These are phyloP conservation scores for Gastracanthus pulcherrimus DNA, from an alignment of 2,888 invertebrate species.

Conservation along the genomic window DNA sequence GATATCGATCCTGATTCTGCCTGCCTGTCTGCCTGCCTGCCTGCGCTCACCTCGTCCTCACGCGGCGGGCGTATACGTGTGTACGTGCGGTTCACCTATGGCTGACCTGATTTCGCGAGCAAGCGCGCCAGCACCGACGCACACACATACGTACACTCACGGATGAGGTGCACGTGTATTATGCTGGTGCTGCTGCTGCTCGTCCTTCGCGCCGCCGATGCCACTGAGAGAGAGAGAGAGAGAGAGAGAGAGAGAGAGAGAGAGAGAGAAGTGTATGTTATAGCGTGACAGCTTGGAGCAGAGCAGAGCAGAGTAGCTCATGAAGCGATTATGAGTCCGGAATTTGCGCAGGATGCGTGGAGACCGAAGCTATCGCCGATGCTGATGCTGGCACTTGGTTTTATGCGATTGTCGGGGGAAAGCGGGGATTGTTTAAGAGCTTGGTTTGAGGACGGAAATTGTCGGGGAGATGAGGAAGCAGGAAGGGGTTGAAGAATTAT, in stretches of 20 bases:
- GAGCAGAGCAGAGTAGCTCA: not conserved
- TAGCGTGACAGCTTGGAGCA: not conserved
- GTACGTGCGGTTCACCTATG: constrained; percentile 28
- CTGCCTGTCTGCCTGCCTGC: not conserved
- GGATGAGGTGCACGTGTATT: no score
- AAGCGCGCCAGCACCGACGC: not conserved
- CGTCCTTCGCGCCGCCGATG: not conserved
- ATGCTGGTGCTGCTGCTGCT: no score
- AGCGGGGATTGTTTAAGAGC: no score
- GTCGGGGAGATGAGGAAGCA: no score
- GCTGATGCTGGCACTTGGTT: not conserved
- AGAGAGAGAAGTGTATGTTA: not conserved
- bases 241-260: not conserved
- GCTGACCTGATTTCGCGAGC: constrained; percentile 45
- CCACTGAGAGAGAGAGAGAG: not conserved
- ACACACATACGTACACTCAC: constrained; percentile 33
- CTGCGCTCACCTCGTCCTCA: not conserved
- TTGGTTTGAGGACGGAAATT: no score
- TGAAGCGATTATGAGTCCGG: constrained; percentile 36
- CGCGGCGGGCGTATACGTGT: not conserved
- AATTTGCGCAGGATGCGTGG: constrained; percentile 10
- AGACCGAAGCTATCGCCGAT: not conserved
- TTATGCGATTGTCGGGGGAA: no score
- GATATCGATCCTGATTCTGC: not conserved
- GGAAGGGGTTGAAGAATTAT: no score